Evolutionary conservation across 1,140 invertebrate genomes (phyloP), one percentile per base, ranked within the genome.

Genomic region (Cotesia chilonis): DNA sequence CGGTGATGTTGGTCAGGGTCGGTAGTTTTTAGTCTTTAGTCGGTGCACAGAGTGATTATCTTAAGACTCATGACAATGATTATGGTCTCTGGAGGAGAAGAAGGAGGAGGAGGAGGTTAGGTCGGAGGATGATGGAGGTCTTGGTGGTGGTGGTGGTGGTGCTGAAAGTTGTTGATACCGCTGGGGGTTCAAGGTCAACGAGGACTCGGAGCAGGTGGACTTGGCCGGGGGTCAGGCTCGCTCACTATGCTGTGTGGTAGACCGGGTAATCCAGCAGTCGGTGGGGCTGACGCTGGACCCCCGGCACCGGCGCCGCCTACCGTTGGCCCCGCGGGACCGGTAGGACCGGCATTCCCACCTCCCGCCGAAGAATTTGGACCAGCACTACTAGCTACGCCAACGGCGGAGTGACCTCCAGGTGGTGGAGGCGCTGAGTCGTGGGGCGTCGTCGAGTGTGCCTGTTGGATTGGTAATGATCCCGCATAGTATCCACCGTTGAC

Each of bases 361-460:
- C 77, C 79, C 41, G 78, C 78, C 71, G 82, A 82, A 54, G 82
- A 85, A 69, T 84, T 85, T 68, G 84, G 83, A 70, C 80, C 79
- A 66, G 80, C 81, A 75, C 79, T 80, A 66, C 81, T 82, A 76
- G 82, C 83, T 68, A 80, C 84, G 72, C 83, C 84, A 70, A 84
- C 84, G 68, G 83, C 83, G 55, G 84, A 85, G 73, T 86, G 84
- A 77, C 87, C 82, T 84, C 90, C 88, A 82, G 90, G 87, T 83
- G 91, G 89, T 85, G 87, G 82, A 80, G 88, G 85, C 79, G 85
- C 85, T 81, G 89, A 89, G 86, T 93, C 92, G 83, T 92, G 92
- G 76, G 92, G 90, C 77, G 92, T 93, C 80, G 92, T 93, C 78
- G 91, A 92, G 83, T 93, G 92, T 73, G 92, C 92, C 87, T 92